A percentile compares a stretch with the other conserved stretches of the same genome.
These are phyloP conservation scores for Chrysochloris asiatica DNA, from an alignment of 2,113 vertebrate species.

Conservation along the genomic window DNA sequence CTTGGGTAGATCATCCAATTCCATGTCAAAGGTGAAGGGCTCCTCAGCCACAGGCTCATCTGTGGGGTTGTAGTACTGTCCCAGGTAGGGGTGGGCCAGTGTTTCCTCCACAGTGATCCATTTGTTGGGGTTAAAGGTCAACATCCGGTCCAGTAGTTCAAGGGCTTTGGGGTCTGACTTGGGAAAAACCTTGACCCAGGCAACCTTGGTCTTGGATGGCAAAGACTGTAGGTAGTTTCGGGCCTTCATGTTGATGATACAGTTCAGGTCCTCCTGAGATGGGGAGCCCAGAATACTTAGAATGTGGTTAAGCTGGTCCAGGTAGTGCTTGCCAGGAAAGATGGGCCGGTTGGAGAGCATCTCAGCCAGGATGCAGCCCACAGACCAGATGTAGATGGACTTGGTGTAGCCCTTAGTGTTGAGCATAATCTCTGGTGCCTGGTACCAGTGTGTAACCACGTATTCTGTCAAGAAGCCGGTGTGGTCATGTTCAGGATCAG, in stretches of 20 bases:
- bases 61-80: too few relatives aligned
- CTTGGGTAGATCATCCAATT: slow-evolving; percentile 93
- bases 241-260: slow-evolving; percentile 94
- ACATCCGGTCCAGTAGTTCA: slow-evolving; percentile 92
- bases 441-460: slow-evolving; percentile 94
- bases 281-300: slow-evolving; percentile 92
- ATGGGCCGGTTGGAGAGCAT: slow-evolving; percentile 94
- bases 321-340: slow-evolving; percentile 94
- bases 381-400: slow-evolving; percentile 95
- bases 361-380: slow-evolving; percentile 94
- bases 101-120: slow-evolving; percentile 94
- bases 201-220: slow-evolving; percentile 89
- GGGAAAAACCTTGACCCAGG: slow-evolving; percentile 88
- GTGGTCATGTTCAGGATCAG: slow-evolving; percentile 94
- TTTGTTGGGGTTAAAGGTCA: slow-evolving; percentile 94
- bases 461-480: slow-evolving; percentile 94
- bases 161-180: slow-evolving; percentile 90
- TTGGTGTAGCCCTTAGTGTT: slow-evolving; percentile 96
- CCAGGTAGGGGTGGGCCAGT: slow-evolving; percentile 92
- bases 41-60: slow-evolving; percentile 50
- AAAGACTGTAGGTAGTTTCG: slow-evolving; percentile 93
- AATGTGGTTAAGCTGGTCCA: slow-evolving; percentile 95
- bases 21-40: slow-evolving; percentile 86
- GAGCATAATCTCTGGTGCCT: slow-evolving; percentile 95
- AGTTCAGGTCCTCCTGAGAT: slow-evolving; percentile 91